Evolutionary conservation across 2,797 vertebrate species (phyloP).

Genomic region (Sebastes trivittatus): DNA sequence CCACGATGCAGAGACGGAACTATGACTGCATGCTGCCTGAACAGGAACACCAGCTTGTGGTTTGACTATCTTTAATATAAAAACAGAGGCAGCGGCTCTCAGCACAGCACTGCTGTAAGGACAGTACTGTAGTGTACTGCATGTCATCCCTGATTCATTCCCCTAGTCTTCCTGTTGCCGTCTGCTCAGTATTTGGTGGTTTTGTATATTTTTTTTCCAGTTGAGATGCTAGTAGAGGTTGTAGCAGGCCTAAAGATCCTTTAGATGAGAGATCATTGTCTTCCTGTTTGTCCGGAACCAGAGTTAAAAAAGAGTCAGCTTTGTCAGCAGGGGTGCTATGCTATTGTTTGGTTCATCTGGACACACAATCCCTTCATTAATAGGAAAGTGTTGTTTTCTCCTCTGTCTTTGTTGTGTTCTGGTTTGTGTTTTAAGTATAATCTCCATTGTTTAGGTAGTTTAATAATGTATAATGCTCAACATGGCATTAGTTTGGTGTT

Average conservation of each 20-base stretch:
- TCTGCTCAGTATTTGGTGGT: neutral
- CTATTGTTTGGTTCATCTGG: neutral
- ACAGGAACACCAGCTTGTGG: neutral
- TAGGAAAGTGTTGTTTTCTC: neutral
- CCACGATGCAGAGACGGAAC: neutral
- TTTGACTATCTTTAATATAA: neutral
- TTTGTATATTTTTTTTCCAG: neutral
- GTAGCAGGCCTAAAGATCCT: neutral
- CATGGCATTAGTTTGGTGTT: neutral
- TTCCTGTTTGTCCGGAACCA: neutral
- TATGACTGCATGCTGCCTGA: neutral
- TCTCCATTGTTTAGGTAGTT: neutral
- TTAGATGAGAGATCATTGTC: neutral
- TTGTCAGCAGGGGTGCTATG: neutral
- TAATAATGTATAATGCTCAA: no score
- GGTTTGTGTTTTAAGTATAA: neutral
- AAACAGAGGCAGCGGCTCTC: neutral
- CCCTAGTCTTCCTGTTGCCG: fast-evolving
- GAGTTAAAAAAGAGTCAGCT: neutral
- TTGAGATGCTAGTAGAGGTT: neutral
- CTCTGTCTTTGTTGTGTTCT: neutral
- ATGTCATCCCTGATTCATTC: neutral
- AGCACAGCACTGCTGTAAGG: neutral
- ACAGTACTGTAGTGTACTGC: neutral
- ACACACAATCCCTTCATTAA: neutral